Percentiles rank a stretch among this genome's conserved stretches.
Conservation (phyloP, 2,797 vertebrate species). For the Sebastes ruberrimus region DNA sequence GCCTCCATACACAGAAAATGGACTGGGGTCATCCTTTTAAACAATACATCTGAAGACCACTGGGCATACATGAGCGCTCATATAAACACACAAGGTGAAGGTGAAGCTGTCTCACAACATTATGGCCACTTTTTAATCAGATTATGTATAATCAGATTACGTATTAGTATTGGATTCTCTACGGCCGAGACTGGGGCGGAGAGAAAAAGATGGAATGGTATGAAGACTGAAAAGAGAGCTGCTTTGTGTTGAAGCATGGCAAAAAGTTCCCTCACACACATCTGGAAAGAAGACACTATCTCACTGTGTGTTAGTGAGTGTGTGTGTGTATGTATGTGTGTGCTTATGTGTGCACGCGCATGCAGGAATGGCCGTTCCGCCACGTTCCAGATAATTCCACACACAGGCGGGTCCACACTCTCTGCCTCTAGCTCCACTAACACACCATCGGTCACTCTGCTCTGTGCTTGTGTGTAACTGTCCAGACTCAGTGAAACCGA, state of each 20-base stretch:
- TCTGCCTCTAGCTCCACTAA: constrained; percentile 30
- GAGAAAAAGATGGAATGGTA: constrained; percentile 11
- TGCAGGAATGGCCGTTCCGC: constrained; percentile 56
- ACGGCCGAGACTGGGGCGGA: neutral
- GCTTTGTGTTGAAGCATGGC: constrained; percentile 64
- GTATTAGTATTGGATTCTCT: neutral
- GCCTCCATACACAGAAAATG: constrained; percentile 14
- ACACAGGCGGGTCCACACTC: constrained; percentile 43
- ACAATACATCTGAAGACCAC: constrained; percentile 24
- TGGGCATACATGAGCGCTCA: neutral
- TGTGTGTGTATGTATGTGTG: constrained; percentile 16
- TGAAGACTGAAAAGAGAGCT: constrained; percentile 48
- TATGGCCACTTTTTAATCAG: constrained; percentile 5
- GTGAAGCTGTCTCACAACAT: constrained; percentile 5
- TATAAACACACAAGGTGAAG: constrained; percentile 2
- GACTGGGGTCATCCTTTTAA: constrained; percentile 49
- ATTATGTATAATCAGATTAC: neutral
- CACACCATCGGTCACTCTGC: constrained; percentile 31
- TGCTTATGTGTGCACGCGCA: constrained; percentile 10
- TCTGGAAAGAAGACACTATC: constrained; percentile 76
- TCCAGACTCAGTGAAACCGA: constrained; percentile 35
- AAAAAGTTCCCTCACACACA: constrained; percentile 70
- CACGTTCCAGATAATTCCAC: constrained; percentile 70
- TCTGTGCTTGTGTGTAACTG: constrained; percentile 33
- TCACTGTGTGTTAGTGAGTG: constrained; percentile 53